Evolutionary conservation across 1,140 invertebrate genomes (phyloP), one percentile per base, ranked within the genome.

Genomic region (Anastatus disparis): DNA sequence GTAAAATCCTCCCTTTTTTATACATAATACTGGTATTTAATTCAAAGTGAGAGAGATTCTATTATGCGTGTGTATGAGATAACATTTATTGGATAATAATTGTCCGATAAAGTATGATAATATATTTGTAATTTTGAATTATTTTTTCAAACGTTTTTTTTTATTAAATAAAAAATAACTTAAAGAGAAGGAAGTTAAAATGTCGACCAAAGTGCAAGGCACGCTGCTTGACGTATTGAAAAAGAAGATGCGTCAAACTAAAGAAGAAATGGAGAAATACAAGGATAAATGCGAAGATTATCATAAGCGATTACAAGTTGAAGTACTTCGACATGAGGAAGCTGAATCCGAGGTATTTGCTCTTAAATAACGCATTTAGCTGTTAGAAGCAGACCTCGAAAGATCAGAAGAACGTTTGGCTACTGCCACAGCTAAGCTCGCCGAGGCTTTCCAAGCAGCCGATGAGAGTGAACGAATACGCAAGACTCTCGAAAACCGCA

Each of bases 381-480:
- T 99, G 82, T 89, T 99, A 86, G 97, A 99, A 89, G 97, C 99
- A 87, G 97, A 99, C 87, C 90, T 99, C 78, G 97, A 99, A 87
- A 93, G 97, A 88, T 98, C 97, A 73, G 97, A 99, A 87, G 96
- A 98, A 86, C 93, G 97, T 87, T 89, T 99, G 78, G 94, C 95
- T 82, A 96, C 95, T 76, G 97, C 97, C 85, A 97, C 97, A 79
- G 92, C 93, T 82, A 99, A 99, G 89, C 89, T 99, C 84, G 96
- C 98, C 75, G 97, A 99, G 90, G 98, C 98, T 78, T 98, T 96
- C 76, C 96, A 98, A 87, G 95, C 97, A 79, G 97, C 97, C 81
- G 98, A 99, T 91, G 98, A 99, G 89, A 98, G 96, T 84, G 97
- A 99, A 94, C 96, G 98, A 93, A 97, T 97, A 93, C 93, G 97